These are phyloP conservation scores for Toxonevra muliebris DNA, from an alignment of 2,888 invertebrate species.

Conservation along the genomic window DNA sequence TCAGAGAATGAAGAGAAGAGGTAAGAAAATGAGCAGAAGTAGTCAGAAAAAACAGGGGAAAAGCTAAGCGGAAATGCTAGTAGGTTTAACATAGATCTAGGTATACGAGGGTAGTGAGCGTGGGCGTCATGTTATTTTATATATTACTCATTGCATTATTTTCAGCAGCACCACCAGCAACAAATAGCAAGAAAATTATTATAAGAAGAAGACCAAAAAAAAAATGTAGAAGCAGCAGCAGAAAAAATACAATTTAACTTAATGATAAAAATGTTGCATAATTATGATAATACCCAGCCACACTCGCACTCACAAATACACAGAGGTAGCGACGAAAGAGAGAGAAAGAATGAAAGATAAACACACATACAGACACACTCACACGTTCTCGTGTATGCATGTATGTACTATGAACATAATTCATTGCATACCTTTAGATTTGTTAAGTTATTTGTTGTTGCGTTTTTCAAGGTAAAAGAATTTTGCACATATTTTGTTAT, in stretches of 20 bases:
- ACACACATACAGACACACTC: not conserved
- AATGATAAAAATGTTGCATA: too few relatives aligned
- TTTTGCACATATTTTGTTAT: too few relatives aligned
- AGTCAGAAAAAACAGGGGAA: too few relatives aligned
- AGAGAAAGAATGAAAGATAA: not conserved
- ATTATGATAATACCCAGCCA: too few relatives aligned
- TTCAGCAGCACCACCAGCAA: not conserved
- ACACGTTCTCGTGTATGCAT: not conserved
- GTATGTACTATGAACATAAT: conserved; percentile 21
- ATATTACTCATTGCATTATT: too few relatives aligned
- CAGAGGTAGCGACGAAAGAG: not conserved
- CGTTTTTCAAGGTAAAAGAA: too few relatives aligned
- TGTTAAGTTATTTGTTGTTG: too few relatives aligned
- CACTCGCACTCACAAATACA: too few relatives aligned
- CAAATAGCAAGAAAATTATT: not conserved
- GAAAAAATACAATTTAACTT: not conserved
- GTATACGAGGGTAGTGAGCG: not conserved
- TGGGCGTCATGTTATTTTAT: not conserved
- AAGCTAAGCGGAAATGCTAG: too few relatives aligned
- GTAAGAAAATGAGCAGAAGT: too few relatives aligned
- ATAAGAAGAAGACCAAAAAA: not conserved
- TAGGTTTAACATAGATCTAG: too few relatives aligned
- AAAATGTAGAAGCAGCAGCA: not conserved
- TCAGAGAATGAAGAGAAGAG: too few relatives aligned
- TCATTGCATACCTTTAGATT: not conserved